Evolutionary conservation across 2,888 invertebrate genomes (phyloP), one percentile per base, ranked within the genome.

Genomic region (Proisotoma minuta): DNA sequence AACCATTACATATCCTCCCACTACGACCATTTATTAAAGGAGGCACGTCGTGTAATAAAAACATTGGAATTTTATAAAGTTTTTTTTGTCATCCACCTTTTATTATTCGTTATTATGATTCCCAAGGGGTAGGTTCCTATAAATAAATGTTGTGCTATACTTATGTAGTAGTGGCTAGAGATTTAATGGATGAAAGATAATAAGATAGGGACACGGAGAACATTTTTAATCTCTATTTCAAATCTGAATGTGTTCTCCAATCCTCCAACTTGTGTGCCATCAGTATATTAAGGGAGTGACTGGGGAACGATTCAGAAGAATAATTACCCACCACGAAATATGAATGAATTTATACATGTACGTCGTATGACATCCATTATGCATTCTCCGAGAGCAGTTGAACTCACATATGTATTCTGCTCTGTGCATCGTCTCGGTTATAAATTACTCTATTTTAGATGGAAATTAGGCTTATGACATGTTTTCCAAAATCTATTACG

Each of bases 401-500:
- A 48, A 57, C 47, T 24, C 23, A 47, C 43, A 48, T 57, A 34
- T 34, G 34, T 15, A 34, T 34, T 34, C 34, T 10, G 34, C 15
- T 34, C 15, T 34, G 15, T 34, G 34, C 8, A 10, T 34, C 34
- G 8, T 8, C 23, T 3, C 28, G 51, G 27, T 51, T 51, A 51
- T 51, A 51, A 51, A 51, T 51, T 51, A 51, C 50, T 26, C 8
- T n/a, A n/a, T 51, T 51, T 27, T 51, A 28, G 22, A 29, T 54
- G 50, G 50, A 71, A 71, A 71, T 71, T 71, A 69, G 66, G 64
- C 67, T 64, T 61, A 64, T 66, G 67, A 69, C 69, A 63, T 70
- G 70, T 66, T 66, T 60, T 68, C 60, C 62, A 63, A 63, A 68
- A 66, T 68, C 61, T 56, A 59, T 60, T 59, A 61, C 60, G 60